Conservation (phyloP, 2,888 invertebrate species). For the Cactoblastis cactorum region DNA sequence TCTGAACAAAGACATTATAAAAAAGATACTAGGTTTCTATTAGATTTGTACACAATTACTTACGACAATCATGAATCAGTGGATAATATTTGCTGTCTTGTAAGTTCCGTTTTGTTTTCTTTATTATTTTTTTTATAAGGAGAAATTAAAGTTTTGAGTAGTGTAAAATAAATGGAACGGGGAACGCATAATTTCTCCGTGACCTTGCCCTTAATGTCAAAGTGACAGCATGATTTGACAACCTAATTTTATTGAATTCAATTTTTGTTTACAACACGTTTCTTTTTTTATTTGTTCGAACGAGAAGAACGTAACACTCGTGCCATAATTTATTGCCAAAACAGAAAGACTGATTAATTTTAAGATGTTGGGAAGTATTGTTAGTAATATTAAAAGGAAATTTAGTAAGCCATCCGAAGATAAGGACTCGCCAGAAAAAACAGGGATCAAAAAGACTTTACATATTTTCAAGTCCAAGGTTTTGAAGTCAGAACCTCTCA, state of each 20-base stretch:
- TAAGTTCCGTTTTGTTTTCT: conserved; percentile 51
- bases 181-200: conserved; percentile 38
- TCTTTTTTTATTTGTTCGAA: conserved; percentile 33
- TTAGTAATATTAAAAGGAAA: conserved; percentile 64
- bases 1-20: conserved; percentile 88
- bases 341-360: conserved; percentile 65
- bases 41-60: conserved; percentile 91
- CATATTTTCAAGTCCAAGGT: conserved; percentile 57
- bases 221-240: conserved; percentile 44
- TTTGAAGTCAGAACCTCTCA: conserved; percentile 41
- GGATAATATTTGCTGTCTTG: conserved; percentile 83
- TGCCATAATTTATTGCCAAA: conserved; percentile 40
- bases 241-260: conserved; percentile 14
- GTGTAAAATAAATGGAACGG: conserved; percentile 50
- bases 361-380: conserved; percentile 70
- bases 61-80: conserved; percentile 90
- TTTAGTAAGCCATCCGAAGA: conserved; percentile 59
- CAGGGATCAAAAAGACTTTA: conserved; percentile 53
- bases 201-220: conserved; percentile 74
- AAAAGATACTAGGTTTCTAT: conserved; percentile 90
- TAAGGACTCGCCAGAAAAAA: conserved; percentile 43
- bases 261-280: conserved; percentile 41
- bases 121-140: conserved; percentile 19
- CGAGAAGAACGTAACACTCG: conserved; percentile 16
- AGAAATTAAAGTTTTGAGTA: conserved; percentile 18